Conservation (phyloP, 2,797 vertebrate genomes). For the Gallinago nigripennis region DNA sequence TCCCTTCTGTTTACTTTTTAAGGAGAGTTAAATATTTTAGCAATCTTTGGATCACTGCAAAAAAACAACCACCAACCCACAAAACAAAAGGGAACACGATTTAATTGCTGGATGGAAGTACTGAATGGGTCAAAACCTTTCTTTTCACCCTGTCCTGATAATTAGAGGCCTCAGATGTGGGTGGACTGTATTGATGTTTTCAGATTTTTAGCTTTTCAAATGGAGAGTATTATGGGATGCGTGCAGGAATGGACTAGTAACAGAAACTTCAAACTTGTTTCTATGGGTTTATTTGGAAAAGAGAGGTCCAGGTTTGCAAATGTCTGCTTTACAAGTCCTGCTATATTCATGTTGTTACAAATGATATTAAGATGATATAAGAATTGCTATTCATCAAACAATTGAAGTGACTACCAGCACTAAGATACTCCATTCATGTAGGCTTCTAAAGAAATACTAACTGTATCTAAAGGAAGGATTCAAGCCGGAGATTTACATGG, state of each 20-base stretch:
- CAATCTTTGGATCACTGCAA: not conserved
- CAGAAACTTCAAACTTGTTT: not conserved
- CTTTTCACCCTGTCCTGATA: not conserved
- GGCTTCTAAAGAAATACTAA: not conserved
- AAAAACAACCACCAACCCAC: not conserved
- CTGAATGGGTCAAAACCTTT: not conserved
- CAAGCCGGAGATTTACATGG: not conserved
- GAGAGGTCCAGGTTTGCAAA: not conserved
- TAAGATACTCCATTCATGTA: not conserved
- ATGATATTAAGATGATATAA: not conserved
- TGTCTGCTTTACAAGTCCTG: not conserved
- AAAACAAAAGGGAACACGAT: not conserved
- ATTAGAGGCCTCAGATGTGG: not conserved
- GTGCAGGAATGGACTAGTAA: not conserved
- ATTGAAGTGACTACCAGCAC: not conserved
- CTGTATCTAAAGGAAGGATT: not conserved
- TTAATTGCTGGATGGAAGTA: not conserved
- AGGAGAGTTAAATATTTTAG: not conserved
- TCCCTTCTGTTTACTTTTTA: not conserved
- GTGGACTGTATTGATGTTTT: not conserved
- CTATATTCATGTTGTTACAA: not conserved
- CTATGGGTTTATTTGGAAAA: not conserved
- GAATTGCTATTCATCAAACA: not conserved
- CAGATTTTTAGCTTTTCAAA: not conserved
- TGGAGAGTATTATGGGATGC: accelerated